Evolutionary conservation across 1,140 invertebrate species (phyloP).

Genomic region (Drosophila pectinifera): DNA sequence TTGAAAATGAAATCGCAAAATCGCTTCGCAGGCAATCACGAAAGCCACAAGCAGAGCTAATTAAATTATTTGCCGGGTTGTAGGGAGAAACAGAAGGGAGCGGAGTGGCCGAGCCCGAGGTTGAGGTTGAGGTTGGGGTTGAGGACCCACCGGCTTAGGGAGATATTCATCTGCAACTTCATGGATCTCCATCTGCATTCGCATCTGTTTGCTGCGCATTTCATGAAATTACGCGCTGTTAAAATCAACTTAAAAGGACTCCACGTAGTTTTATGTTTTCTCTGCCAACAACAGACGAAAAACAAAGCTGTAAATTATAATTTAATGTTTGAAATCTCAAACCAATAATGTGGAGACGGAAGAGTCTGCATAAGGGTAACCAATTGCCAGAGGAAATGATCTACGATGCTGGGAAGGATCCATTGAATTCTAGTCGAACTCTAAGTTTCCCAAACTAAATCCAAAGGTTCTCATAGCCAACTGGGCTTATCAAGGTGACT

Average conservation of each 20-base stretch:
- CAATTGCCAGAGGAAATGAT: slow-evolving; percentile 36
- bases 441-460: slow-evolving; percentile 33
- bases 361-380: slow-evolving; percentile 29
- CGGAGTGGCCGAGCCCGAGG: neutral
- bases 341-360: slow-evolving; percentile 51
- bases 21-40: slow-evolving; percentile 51
- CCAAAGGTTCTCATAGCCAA: neutral
- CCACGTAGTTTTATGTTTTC: slow-evolving; percentile 77
- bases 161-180: slow-evolving; percentile 24
- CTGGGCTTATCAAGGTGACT: slow-evolving; percentile 3
- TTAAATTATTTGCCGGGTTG: slow-evolving; percentile 68
- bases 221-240: slow-evolving; percentile 72
- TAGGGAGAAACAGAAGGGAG: slow-evolving; percentile 15
- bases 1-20: slow-evolving; percentile 54
- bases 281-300: slow-evolving; percentile 27
- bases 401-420: slow-evolving; percentile 7
- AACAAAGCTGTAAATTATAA: slow-evolving; percentile 83
- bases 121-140: neutral
- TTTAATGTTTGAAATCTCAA: slow-evolving; percentile 79
- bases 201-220: slow-evolving; percentile 57
- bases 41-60: slow-evolving; percentile 74
- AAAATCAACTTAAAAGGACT: slow-evolving; percentile 79
- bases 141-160: slow-evolving; percentile 31
- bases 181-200: slow-evolving; percentile 32
- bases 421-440: slow-evolving; percentile 19